phyloP scores from a whole-genome alignment of 2,888 invertebrate genomes.

The Allolobophora icterica region DNA sequence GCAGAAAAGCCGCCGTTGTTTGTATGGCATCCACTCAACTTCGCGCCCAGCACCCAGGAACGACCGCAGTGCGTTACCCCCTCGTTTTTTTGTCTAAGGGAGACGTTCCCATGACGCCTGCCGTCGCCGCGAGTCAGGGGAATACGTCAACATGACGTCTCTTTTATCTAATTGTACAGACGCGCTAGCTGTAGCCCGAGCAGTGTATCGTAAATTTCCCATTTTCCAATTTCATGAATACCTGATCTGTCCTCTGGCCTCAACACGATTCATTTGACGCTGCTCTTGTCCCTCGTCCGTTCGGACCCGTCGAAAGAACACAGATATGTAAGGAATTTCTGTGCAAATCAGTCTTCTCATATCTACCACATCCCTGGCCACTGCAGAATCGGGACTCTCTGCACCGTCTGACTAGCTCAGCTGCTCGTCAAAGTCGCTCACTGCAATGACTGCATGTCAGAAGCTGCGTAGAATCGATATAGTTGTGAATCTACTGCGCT shows the following conservation, averaged over 20 bases:
- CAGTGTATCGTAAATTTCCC: background rate
- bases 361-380: background rate
- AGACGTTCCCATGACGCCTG: background rate
- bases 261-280: slow-evolving; percentile 3
- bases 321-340: background rate
- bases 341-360: background rate
- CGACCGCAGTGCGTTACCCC: background rate
- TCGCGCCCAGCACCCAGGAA: background rate
- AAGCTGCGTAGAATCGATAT: background rate
- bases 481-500: background rate
- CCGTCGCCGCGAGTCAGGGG: background rate
- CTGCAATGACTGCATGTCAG: background rate
- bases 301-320: background rate
- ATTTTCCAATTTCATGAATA: slow-evolving; percentile 17
- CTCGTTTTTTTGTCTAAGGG: too few relatives aligned
- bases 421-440: background rate
- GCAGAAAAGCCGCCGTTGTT: background rate
- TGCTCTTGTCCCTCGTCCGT: background rate
- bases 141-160: background rate
- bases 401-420: background rate
- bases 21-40: background rate
- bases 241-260: background rate
- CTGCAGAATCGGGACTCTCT: background rate
- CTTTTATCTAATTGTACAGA: slow-evolving; percentile 1
- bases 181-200: background rate